phyloP scores from a whole-genome alignment of 2,888 invertebrate species.

The Alsophila aescularia region DNA sequence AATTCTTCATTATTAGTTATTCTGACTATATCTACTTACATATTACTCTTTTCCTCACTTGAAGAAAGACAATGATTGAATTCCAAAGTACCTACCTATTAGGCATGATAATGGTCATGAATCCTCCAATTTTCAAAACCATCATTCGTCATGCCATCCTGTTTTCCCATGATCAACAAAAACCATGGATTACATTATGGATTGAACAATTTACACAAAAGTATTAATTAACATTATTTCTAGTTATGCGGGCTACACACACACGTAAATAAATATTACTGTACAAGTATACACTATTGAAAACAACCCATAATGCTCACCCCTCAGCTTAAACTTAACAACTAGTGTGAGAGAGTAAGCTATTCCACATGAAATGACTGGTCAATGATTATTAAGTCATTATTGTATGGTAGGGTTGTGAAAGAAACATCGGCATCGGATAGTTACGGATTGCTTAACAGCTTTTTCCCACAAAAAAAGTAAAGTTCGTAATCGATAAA shows the following conservation, averaged over 20 bases:
- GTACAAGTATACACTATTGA: neutral
- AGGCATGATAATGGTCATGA: too few relatives aligned
- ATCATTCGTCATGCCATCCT: constrained; percentile 25
- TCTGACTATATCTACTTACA: too few relatives aligned
- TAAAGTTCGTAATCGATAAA: too few relatives aligned
- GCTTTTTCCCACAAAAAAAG: too few relatives aligned
- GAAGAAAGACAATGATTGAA: too few relatives aligned
- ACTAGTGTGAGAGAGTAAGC: constrained; percentile 46
- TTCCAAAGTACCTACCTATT: too few relatives aligned
- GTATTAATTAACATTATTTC: constrained; percentile 36
- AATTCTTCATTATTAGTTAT: too few relatives aligned
- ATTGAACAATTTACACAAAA: constrained; percentile 33
- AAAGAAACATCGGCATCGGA: neutral
- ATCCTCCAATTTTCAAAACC: constrained; percentile 1
- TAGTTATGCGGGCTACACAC: constrained; percentile 36
- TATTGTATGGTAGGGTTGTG: constrained; percentile 38
- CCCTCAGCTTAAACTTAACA: constrained; percentile 11
- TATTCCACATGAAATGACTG: constrained; percentile 56
- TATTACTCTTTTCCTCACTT: too few relatives aligned
- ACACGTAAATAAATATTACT: constrained; percentile 8
- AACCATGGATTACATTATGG: constrained; percentile 7
- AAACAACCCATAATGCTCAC: constrained; percentile 19
- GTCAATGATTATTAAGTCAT: constrained; percentile 75
- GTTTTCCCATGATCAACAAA: constrained; percentile 17
- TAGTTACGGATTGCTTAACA: constrained; percentile 10